A percentile compares a stretch with the other conserved stretches of the same genome.
These are phyloP conservation scores for Nestor notabilis DNA, from an alignment of 2,113 vertebrate genomes.

Conservation along the genomic window DNA sequence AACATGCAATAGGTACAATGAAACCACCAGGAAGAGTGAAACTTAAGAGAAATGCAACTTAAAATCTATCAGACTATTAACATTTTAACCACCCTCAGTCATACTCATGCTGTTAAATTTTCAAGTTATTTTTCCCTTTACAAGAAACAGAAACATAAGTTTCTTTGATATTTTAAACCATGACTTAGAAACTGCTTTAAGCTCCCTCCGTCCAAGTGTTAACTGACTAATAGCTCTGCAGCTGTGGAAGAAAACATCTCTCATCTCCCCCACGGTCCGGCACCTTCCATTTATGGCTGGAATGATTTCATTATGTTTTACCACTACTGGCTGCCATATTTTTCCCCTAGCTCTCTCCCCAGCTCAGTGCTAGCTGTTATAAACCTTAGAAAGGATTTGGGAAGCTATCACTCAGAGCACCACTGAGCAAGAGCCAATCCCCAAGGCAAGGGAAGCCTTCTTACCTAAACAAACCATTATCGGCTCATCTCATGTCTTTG, in stretches of 20 bases:
- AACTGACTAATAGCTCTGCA: slow-evolving; percentile 61
- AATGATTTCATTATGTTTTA: slow-evolving; percentile 55
- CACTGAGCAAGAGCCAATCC: slow-evolving; percentile 25
- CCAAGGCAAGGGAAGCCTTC: slow-evolving; percentile 34
- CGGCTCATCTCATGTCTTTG: slow-evolving; percentile 68
- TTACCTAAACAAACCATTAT: slow-evolving; percentile 67
- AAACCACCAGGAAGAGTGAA: background rate
- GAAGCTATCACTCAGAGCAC: slow-evolving; percentile 40
- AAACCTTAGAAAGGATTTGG: slow-evolving; percentile 49
- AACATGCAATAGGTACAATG: background rate
- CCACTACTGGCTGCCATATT: slow-evolving; percentile 39
- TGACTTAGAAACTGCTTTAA: background rate
- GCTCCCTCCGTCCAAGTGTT: slow-evolving; percentile 26
- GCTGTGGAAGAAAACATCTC: slow-evolving; percentile 63
- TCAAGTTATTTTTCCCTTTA: slow-evolving; percentile 58
- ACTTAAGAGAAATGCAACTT: background rate
- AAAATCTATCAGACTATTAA: background rate
- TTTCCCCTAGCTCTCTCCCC: background rate
- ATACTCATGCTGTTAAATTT: background rate
- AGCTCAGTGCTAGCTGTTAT: background rate
- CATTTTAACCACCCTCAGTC: background rate
- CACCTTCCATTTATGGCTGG: slow-evolving; percentile 59
- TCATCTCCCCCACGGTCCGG: slow-evolving; percentile 45
- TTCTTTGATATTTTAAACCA: slow-evolving; percentile 40
- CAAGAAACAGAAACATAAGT: slow-evolving; percentile 30